A percentile compares a stretch with the other conserved stretches of the same genome.
These are phyloP conservation scores for Brachylomia viminalis DNA, from an alignment of 2,888 invertebrate species.

Conservation along the genomic window DNA sequence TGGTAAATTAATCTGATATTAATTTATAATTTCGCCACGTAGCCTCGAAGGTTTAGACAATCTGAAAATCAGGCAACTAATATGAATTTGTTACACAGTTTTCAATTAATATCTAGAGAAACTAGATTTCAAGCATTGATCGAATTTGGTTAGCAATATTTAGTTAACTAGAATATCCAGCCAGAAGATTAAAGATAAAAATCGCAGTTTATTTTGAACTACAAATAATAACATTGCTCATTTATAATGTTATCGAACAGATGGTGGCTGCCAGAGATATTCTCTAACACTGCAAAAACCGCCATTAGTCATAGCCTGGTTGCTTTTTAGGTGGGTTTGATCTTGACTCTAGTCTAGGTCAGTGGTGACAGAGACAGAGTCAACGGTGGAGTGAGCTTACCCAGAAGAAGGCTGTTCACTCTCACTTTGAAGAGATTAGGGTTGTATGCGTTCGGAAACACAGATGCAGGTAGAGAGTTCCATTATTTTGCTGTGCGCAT, in stretches of 20 bases:
- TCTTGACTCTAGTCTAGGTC: too few relatives aligned
- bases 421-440: too few relatives aligned
- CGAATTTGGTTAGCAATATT: neutral
- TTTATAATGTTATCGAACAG: neutral
- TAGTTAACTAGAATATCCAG: neutral
- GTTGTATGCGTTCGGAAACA: too few relatives aligned
- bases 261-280: neutral
- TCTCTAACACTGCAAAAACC: neutral
- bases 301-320: neutral
- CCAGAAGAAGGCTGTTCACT: too few relatives aligned
- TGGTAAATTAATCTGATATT: neutral
- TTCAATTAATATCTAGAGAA: neutral
- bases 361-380: too few relatives aligned
- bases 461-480: too few relatives aligned
- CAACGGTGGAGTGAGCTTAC: too few relatives aligned
- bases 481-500: too few relatives aligned
- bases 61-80: neutral
- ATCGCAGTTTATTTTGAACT: neutral
- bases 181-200: neutral
- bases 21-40: neutral
- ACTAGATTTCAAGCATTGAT: neutral
- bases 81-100: neutral
- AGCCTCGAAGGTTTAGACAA: neutral
- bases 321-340: too few relatives aligned
- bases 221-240: neutral